Conservation (phyloP, 2,888 invertebrate species). For the Carpatolechia fugitivella region DNA sequence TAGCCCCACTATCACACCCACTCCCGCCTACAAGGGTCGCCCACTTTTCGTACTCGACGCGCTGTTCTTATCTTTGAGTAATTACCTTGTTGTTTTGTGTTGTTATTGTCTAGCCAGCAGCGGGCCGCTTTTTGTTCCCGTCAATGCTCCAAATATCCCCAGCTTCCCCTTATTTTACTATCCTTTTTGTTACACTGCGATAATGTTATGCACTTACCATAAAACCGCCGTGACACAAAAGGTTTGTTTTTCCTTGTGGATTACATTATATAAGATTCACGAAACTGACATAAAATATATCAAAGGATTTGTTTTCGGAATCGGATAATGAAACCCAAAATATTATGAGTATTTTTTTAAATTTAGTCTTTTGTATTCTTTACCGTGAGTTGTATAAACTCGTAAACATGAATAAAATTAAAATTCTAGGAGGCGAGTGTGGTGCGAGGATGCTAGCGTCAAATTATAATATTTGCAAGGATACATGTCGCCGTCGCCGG, state of each 20-base stretch:
- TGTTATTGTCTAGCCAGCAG: slow-evolving; percentile 45
- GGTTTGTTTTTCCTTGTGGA: slow-evolving; percentile 5
- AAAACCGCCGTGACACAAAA: slow-evolving; percentile 5
- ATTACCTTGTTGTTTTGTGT: slow-evolving; percentile 59
- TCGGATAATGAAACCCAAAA: too few species aligned
- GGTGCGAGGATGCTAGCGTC: slow-evolving; percentile 35
- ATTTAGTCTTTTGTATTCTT: not conserved
- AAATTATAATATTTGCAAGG: slow-evolving; percentile 41
- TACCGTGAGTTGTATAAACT: slow-evolving; percentile 17
- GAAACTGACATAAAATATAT: too few species aligned
- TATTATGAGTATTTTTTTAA: not conserved
- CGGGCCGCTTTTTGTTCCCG: slow-evolving; percentile 39
- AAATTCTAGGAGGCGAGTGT: slow-evolving; percentile 39
- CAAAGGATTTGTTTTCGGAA: too few species aligned
- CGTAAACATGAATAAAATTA: slow-evolving; percentile 46
- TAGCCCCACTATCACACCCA: slow-evolving; percentile 26
- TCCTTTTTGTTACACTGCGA: slow-evolving; percentile 23
- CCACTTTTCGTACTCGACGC: slow-evolving; percentile 50
- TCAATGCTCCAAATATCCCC: slow-evolving; percentile 16
- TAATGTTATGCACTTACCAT: slow-evolving; percentile 13
- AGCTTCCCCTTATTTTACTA: slow-evolving; percentile 20
- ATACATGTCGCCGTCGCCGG: slow-evolving; percentile 33
- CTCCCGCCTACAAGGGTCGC: slow-evolving; percentile 39
- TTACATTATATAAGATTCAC: not conserved
- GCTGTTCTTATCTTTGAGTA: slow-evolving; percentile 65